A percentile compares a stretch with the other conserved stretches of the same genome.
Evolutionary conservation across 2,113 vertebrate species (phyloP).

Genomic region (Rhombomys opimus): DNA sequence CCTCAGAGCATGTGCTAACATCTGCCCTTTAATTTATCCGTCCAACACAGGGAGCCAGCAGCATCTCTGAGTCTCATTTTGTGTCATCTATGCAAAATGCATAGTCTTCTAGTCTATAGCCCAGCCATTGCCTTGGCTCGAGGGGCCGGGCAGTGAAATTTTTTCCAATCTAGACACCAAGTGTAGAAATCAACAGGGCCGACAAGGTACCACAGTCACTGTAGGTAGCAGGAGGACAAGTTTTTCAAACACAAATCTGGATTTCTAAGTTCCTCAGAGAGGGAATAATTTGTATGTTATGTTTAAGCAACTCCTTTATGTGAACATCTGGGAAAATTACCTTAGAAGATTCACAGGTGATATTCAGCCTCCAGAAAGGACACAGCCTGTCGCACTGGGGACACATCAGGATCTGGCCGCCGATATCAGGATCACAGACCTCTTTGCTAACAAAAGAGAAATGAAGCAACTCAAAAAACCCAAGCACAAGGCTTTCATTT

Average conservation of each 20-base stretch:
- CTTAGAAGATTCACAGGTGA: conserved; percentile 96
- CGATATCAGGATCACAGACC: conserved; percentile 93
- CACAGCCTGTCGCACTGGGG: conserved; percentile 94
- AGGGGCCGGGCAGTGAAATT: neutral
- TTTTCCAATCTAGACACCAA: conserved; percentile 50
- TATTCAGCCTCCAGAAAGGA: conserved; percentile 93
- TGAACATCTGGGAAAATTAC: conserved; percentile 83
- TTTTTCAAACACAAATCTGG: neutral
- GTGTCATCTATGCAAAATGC: neutral
- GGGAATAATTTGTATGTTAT: neutral
- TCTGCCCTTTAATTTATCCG: neutral
- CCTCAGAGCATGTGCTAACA: neutral
- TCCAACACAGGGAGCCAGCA: neutral
- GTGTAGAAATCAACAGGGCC: neutral
- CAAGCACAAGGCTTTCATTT: conserved; percentile 23
- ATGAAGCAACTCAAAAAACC: neutral
- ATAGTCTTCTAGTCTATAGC: neutral
- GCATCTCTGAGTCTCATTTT: neutral
- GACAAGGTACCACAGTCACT: neutral
- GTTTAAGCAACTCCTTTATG: neutral
- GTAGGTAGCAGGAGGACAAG: neutral
- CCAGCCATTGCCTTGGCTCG: neutral
- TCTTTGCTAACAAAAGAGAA: conserved; percentile 85
- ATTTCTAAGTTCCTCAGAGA: neutral
- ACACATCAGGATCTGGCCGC: conserved; percentile 95